Evolutionary conservation across 2,113 vertebrate species (phyloP).

Genomic region (Erythrocebus patas): DNA sequence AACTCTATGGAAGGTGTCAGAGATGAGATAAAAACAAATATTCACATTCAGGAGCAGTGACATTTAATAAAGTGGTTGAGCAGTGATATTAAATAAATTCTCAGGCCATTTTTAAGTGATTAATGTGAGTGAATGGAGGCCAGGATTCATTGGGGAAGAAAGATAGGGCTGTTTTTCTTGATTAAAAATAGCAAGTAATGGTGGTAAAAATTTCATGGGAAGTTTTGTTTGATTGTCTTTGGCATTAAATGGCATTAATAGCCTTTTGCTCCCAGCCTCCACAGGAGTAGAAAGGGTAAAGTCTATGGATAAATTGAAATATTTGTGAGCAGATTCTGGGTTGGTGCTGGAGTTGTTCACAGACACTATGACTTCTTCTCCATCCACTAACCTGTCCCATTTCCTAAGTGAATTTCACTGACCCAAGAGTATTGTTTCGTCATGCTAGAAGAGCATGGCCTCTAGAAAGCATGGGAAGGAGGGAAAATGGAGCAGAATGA

Average conservation of each 20-base stretch:
- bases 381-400: neutral
- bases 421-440: neutral
- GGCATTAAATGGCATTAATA: constrained; percentile 40
- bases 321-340: neutral
- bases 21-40: constrained; percentile 58
- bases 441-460: neutral
- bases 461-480: neutral
- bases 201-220: constrained; percentile 17
- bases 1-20: neutral
- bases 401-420: neutral
- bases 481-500: neutral
- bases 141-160: constrained; percentile 7
- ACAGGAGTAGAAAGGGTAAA: neutral
- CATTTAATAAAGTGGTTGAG: constrained; percentile 76
- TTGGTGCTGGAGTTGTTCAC: neutral
- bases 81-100: constrained; percentile 72
- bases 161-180: constrained; percentile 23
- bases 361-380: neutral
- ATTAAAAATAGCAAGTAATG: constrained; percentile 59
- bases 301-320: neutral
- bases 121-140: constrained; percentile 56
- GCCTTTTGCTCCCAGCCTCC: neutral
- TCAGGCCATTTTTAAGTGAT: constrained; percentile 67
- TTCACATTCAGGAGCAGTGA: constrained; percentile 52
- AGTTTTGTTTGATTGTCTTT: constrained; percentile 58